Evolutionary conservation across 2,888 invertebrate species (phyloP).

Genomic region (Aphrophora alni): DNA sequence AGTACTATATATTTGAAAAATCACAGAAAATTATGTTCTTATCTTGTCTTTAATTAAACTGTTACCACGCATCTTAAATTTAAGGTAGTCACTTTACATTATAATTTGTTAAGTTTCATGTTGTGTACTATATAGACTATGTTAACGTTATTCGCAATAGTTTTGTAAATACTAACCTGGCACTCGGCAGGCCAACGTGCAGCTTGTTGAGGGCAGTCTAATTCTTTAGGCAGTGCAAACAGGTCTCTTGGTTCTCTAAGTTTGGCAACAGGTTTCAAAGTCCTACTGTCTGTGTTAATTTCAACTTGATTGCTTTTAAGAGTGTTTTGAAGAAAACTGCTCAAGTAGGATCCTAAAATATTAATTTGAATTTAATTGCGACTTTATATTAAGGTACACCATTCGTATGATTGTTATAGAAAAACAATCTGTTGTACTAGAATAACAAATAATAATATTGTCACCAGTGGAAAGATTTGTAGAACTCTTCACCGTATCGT

Average conservation of each 20-base stretch:
- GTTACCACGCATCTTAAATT: too few relatives aligned
- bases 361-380: too few relatives aligned
- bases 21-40: too few relatives aligned
- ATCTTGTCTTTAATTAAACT: too few relatives aligned
- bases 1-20: too few relatives aligned
- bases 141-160: too few relatives aligned
- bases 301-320: slow-evolving; percentile 74
- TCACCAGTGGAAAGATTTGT: neutral
- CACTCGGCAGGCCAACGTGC: slow-evolving; percentile 90
- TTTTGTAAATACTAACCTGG: slow-evolving; percentile 72
- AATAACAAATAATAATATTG: neutral
- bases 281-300: slow-evolving; percentile 70
- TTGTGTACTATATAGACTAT: too few relatives aligned
- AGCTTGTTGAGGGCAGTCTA: slow-evolving; percentile 77
- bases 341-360: slow-evolving; percentile 65
- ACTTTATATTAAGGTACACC: neutral
- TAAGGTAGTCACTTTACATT: too few relatives aligned
- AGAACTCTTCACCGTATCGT: too few relatives aligned
- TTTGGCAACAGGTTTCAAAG: slow-evolving; percentile 68
- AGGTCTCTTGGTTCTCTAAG: slow-evolving; percentile 73
- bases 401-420: neutral
- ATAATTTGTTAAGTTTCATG: too few relatives aligned
- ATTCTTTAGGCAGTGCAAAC: slow-evolving; percentile 72
- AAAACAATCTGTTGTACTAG: neutral
- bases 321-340: slow-evolving; percentile 67